Conservation (phyloP, 2,113 vertebrate genomes). For the Pongo pygmaeus region DNA sequence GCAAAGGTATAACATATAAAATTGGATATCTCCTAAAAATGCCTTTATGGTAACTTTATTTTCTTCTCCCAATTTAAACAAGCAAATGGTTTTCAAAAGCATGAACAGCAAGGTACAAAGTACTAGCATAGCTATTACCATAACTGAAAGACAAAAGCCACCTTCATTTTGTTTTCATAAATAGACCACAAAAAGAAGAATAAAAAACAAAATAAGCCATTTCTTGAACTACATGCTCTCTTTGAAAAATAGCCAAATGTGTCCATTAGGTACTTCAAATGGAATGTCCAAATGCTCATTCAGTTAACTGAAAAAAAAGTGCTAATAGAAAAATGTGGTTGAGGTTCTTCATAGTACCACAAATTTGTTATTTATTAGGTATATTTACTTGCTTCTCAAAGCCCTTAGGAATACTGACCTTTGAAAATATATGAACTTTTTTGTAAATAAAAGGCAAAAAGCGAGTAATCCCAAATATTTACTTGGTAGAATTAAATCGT, state of each 20-base stretch:
- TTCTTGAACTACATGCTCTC: background rate
- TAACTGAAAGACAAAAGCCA: background rate
- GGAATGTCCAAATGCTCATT: background rate
- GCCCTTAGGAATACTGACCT: background rate
- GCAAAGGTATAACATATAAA: background rate
- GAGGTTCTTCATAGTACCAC: background rate
- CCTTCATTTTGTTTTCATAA: slow-evolving; percentile 21
- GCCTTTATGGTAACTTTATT: background rate
- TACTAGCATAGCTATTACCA: background rate
- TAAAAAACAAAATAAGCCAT: background rate
- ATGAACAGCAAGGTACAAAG: background rate
- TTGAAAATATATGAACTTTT: background rate
- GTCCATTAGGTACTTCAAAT: background rate
- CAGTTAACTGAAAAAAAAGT: background rate
- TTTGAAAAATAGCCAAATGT: background rate
- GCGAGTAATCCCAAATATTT: background rate
- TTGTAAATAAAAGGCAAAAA: background rate
- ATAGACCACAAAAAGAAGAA: background rate
- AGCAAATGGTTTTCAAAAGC: background rate
- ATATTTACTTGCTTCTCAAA: slow-evolving; percentile 34
- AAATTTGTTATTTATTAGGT: background rate
- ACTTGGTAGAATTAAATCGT: background rate
- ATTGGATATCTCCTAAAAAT: background rate
- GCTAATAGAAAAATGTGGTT: background rate
- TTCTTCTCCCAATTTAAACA: background rate